Conservation (phyloP, 2,797 vertebrate genomes). For the Sandelia bainsii region DNA sequence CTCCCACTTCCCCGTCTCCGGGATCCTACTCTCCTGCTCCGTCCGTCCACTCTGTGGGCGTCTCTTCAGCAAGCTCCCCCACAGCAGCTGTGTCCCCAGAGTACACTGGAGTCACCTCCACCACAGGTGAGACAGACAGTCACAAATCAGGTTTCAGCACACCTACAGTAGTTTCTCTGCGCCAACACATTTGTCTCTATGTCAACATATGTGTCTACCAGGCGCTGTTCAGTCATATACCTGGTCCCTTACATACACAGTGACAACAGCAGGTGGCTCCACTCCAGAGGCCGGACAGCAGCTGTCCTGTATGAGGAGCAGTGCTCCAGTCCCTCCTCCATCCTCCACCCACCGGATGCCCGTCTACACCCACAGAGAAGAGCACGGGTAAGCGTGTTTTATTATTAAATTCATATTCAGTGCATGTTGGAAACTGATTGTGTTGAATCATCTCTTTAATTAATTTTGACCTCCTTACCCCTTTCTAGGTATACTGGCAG, state of each 20-base stretch:
- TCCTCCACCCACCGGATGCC: constrained; percentile 93
- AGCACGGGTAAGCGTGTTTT: constrained; percentile 89
- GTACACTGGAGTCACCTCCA: constrained; percentile 85
- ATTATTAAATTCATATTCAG: background rate
- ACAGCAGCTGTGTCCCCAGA: constrained; percentile 92
- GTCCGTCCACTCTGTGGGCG: constrained; percentile 90
- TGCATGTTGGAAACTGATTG: background rate
- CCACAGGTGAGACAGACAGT: constrained; percentile 85
- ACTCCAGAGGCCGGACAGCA: constrained; percentile 91
- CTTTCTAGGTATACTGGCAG: constrained; percentile 91
- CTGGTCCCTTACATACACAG: constrained; percentile 99
- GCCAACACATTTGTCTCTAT: constrained; percentile 77
- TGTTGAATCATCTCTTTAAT: background rate
- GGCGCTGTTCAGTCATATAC: constrained; percentile 99
- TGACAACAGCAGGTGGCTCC: constrained; percentile 95
- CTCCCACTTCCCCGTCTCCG: constrained; percentile 90
- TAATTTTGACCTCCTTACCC: constrained; percentile 2
- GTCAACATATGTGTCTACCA: constrained; percentile 85
- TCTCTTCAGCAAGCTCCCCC: constrained; percentile 89
- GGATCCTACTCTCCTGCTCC: constrained; percentile 92
- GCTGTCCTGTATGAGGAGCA: constrained; percentile 94
- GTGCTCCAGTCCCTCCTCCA: constrained; percentile 87
- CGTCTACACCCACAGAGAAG: constrained; percentile 95
- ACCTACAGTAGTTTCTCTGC: constrained; percentile 49
- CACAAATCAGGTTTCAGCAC: constrained; percentile 30